phyloP scores from a whole-genome alignment of 2,888 invertebrate species.

The Tachystola acroxantha region DNA sequence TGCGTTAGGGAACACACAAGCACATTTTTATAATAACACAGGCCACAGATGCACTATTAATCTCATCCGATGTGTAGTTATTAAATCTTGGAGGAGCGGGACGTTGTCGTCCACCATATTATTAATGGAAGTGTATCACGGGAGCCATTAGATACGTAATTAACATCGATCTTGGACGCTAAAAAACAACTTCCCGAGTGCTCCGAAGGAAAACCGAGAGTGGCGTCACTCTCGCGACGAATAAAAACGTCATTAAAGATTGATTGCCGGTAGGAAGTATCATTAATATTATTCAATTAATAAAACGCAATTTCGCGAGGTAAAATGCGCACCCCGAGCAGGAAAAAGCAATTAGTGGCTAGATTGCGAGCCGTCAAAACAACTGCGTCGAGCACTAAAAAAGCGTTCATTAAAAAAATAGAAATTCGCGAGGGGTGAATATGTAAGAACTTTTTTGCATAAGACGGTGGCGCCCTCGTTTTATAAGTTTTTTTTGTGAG shows the following conservation, averaged over 20 bases:
- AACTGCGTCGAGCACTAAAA: constrained; percentile 69
- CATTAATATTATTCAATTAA: constrained; percentile 79
- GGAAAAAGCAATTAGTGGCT: constrained; percentile 79
- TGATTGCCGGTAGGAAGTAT: constrained; percentile 71
- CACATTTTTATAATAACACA: constrained; percentile 60
- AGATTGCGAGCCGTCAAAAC: constrained; percentile 78
- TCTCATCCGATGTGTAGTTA: constrained; percentile 62
- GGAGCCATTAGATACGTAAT: constrained; percentile 76
- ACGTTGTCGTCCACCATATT: constrained; percentile 63
- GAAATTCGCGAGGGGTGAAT: constrained; percentile 76
- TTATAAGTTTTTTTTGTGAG: constrained; percentile 55
- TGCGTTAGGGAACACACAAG: constrained; percentile 19
- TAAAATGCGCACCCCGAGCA: constrained; percentile 67
- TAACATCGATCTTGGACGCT: constrained; percentile 62
- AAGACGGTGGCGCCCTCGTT: constrained; percentile 73
- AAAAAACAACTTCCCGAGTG: constrained; percentile 51
- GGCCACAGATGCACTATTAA: constrained; percentile 69
- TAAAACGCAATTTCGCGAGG: constrained; percentile 74
- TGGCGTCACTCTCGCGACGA: constrained; percentile 61
- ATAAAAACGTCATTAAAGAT: constrained; percentile 77
- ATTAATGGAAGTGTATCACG: constrained; percentile 78
- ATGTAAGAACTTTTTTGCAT: constrained; percentile 76
- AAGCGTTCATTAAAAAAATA: constrained; percentile 45
- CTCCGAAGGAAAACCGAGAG: constrained; percentile 45
- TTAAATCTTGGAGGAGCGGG: constrained; percentile 66